A percentile compares a stretch with the other conserved stretches of the same genome.
phyloP scores from a whole-genome alignment of 2,113 vertebrate species.

The Hemiscyllium ocellatum region DNA sequence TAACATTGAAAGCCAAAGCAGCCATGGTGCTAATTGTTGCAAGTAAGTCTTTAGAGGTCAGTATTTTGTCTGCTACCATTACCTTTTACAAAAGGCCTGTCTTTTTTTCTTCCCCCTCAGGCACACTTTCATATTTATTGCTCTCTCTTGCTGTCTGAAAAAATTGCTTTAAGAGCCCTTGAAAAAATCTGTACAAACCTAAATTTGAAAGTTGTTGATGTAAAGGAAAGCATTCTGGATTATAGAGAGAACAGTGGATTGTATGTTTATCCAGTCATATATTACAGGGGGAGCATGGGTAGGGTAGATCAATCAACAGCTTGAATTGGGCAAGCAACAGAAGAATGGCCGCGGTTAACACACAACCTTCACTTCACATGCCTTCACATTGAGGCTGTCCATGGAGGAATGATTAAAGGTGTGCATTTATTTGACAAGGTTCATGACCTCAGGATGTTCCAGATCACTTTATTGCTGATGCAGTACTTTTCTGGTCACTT shows the following conservation, averaged over 20 bases:
- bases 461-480: not conserved
- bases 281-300: not conserved
- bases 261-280: not conserved
- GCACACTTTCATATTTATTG: not conserved
- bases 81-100: not conserved
- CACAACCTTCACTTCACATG: not conserved
- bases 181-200: not conserved
- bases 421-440: not conserved
- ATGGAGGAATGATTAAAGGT: not conserved
- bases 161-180: not conserved
- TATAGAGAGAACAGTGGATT: not conserved
- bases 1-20: not conserved
- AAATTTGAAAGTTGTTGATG: not conserved
- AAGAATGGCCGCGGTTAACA: not conserved
- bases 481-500: no score
- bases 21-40: not conserved
- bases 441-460: not conserved
- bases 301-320: not conserved
- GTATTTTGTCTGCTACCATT: not conserved
- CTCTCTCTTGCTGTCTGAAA: not conserved
- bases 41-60: not conserved
- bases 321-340: not conserved
- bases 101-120: not conserved
- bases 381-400: not conserved
- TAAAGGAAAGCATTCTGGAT: not conserved